These are phyloP conservation scores for Dendrolimus houi DNA, from an alignment of 2,888 invertebrate species.

Conservation along the genomic window DNA sequence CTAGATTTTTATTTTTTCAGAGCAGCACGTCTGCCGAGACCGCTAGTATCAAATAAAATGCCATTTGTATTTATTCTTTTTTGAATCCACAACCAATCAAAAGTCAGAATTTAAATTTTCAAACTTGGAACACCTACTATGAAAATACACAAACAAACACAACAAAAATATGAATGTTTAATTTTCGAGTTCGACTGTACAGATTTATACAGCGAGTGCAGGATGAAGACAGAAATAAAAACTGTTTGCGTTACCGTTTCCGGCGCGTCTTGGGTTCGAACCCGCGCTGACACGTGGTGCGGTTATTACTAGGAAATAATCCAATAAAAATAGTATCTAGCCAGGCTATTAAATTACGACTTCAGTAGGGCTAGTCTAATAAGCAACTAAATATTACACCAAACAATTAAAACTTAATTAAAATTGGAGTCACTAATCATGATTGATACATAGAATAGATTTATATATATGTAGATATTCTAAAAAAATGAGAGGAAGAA, in stretches of 20 bases:
- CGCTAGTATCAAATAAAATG: no score
- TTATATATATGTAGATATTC: no score
- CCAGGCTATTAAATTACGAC: conserved; percentile 49
- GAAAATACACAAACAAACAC: conserved; percentile 12
- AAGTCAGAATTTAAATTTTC: no score
- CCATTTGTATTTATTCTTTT: no score
- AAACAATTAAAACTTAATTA: no score
- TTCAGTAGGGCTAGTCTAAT: background rate
- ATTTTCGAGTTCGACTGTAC: conserved; percentile 17
- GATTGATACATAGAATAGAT: no score
- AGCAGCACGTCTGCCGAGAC: no score
- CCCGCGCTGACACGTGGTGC: conserved; percentile 53
- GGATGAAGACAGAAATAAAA: conserved; percentile 73
- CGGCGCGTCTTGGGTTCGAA: conserved; percentile 59
- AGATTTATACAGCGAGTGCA: conserved; percentile 19
- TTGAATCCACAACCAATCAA: no score
- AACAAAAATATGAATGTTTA: conserved; percentile 16
- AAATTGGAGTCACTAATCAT: no score
- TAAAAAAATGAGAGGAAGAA: no score
- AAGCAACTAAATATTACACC: no score
- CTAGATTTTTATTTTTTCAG: no score
- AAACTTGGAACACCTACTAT: background rate
- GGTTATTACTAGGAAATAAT: conserved; percentile 65
- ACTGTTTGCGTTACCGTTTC: conserved; percentile 72
- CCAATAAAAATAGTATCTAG: conserved; percentile 61